These are phyloP conservation scores for Pedetes capensis DNA, from an alignment of 2,113 vertebrate species.

Conservation along the genomic window DNA sequence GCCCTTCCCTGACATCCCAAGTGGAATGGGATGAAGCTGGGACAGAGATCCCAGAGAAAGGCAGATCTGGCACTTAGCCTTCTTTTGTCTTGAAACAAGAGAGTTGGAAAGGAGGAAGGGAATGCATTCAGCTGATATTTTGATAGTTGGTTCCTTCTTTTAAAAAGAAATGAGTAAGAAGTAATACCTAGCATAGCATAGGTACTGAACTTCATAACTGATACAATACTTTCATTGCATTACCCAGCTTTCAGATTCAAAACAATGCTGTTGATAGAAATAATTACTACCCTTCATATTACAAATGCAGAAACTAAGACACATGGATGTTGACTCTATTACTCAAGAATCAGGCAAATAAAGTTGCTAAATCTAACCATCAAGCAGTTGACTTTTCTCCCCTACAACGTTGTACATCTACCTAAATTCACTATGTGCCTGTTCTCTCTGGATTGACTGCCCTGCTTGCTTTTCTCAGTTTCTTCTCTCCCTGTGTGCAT, in stretches of 20 bases:
- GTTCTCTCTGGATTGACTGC: not conserved
- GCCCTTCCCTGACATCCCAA: not conserved
- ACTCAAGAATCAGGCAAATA: not conserved
- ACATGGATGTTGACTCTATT: not conserved
- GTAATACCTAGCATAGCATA: not conserved
- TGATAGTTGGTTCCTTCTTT: not conserved
- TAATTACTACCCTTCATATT: not conserved
- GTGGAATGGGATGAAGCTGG: not conserved
- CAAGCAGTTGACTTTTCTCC: not conserved
- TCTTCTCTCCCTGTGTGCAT: not conserved
- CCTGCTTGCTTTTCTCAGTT: not conserved
- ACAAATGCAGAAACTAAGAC: not conserved
- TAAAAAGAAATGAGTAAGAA: conserved; percentile 4
- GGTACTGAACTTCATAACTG: not conserved
- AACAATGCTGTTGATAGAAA: not conserved
- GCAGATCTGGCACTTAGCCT: not conserved
- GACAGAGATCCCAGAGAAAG: not conserved
- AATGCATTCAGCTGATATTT: not conserved
- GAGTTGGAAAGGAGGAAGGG: not conserved
- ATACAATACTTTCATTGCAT: not conserved
- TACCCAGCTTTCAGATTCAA: not conserved
- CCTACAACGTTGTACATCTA: not conserved
- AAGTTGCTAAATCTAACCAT: not conserved
- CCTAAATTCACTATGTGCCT: not conserved
- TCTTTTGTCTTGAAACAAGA: not conserved